These are phyloP conservation scores for Xestia ashworthii DNA, from an alignment of 2,888 invertebrate species.

Conservation along the genomic window DNA sequence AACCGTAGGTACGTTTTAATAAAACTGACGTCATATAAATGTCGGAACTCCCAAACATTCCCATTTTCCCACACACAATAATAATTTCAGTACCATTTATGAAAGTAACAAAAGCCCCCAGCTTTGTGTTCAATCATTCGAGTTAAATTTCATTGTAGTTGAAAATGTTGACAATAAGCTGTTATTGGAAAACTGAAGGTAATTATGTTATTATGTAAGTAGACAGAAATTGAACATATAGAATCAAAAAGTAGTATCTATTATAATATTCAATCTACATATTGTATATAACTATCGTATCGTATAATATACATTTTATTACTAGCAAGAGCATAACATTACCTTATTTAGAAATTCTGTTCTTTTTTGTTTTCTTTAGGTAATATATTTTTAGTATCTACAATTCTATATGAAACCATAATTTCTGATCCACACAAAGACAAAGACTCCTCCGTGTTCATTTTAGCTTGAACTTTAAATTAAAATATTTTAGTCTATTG, in stretches of 20 bases:
- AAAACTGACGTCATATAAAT: conserved; percentile 20
- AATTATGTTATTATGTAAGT: neutral
- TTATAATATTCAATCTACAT: neutral
- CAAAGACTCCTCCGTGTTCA: neutral
- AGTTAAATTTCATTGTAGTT: conserved; percentile 43
- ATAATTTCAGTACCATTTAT: conserved; percentile 47
- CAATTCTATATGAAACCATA: neutral
- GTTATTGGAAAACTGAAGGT: conserved; percentile 37
- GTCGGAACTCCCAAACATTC: conserved; percentile 9
- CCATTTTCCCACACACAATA: conserved; percentile 18
- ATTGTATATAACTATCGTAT: neutral
- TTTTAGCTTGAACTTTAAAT: neutral
- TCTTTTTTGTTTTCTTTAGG: neutral
- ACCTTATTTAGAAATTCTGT: neutral
- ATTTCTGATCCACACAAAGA: neutral
- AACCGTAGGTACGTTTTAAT: neutral
- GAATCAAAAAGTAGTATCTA: neutral
- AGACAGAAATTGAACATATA: neutral
- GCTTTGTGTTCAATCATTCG: conserved; percentile 49
- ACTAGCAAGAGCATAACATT: neutral
- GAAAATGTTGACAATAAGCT: conserved; percentile 33
- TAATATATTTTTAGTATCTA: neutral
- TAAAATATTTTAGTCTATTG: neutral
- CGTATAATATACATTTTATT: neutral
- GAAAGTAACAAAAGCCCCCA: conserved; percentile 51